These are phyloP conservation scores for Pollachius pollachius DNA, from an alignment of 2,113 vertebrate species.

Conservation along the genomic window DNA sequence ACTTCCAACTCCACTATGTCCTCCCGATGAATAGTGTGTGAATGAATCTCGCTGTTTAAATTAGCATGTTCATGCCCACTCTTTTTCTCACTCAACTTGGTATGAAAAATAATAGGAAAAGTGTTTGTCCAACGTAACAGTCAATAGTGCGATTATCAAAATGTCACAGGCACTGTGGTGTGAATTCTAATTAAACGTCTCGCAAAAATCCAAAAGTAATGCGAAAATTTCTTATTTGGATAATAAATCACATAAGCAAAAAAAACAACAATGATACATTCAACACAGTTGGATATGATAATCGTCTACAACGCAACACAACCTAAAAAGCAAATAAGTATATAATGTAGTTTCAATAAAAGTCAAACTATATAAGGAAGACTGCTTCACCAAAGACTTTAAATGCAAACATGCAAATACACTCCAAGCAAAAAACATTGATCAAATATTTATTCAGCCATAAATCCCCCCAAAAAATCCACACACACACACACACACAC, in stretches of 20 bases:
- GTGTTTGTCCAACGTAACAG: constrained; percentile 75
- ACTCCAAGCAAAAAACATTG: background rate
- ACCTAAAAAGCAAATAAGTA: no score
- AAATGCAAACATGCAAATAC: background rate
- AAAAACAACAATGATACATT: background rate
- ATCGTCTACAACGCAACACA: no score
- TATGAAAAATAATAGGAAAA: constrained; percentile 44
- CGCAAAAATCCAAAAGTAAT: constrained; percentile 52
- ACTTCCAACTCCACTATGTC: constrained; percentile 59
- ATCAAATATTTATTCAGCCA: constrained; percentile 21
- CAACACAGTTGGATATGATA: background rate
- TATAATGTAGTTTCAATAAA: no score
- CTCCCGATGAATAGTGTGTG: constrained; percentile 57
- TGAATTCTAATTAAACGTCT: constrained; percentile 70
- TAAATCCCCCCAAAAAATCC: background rate
- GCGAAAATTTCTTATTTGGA: constrained; percentile 36
- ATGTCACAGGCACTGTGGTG: constrained; percentile 73
- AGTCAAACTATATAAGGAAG: background rate
- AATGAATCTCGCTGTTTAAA: constrained; percentile 71
- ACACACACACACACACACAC: constrained; percentile 1
- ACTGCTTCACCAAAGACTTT: constrained; percentile 7
- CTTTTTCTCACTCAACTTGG: constrained; percentile 75
- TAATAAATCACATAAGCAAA: constrained; percentile 23
- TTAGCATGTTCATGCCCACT: constrained; percentile 74
- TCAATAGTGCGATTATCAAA: constrained; percentile 75